These are phyloP conservation scores for Phyllotreta striolata DNA, from an alignment of 2,888 invertebrate genomes.

Conservation along the genomic window DNA sequence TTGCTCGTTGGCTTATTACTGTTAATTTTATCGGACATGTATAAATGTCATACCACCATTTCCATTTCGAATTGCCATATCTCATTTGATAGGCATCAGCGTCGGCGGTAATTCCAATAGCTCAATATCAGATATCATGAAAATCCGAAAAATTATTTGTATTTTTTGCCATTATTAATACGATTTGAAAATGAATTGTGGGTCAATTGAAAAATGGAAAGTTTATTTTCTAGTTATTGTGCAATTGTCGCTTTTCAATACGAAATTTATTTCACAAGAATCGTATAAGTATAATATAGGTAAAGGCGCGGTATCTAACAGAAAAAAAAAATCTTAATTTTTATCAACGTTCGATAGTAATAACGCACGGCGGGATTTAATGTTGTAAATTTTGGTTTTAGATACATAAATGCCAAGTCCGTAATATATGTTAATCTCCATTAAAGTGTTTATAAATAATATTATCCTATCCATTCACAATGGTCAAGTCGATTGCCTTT, in stretches of 20 bases:
- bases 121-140: no score
- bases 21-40: constrained; percentile 35
- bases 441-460: constrained; percentile 4
- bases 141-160: no score
- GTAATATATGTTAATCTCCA: constrained; percentile 15
- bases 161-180: no score
- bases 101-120: not conserved
- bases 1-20: constrained; percentile 39
- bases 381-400: constrained; percentile 8
- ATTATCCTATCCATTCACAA: not conserved
- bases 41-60: constrained; percentile 32
- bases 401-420: constrained; percentile 1
- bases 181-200: no score
- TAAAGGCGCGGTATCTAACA: no score
- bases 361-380: not conserved
- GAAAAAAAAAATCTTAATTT: not conserved
- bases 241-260: no score
- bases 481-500: constrained; percentile 6
- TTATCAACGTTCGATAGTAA: constrained; percentile 6
- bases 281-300: no score
- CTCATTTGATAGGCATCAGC: constrained; percentile 18
- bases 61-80: constrained; percentile 30
- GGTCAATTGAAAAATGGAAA: no score
- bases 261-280: no score
- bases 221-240: no score